These are phyloP conservation scores for Columba livia DNA, from an alignment of 2,113 vertebrate species.

Conservation along the genomic window DNA sequence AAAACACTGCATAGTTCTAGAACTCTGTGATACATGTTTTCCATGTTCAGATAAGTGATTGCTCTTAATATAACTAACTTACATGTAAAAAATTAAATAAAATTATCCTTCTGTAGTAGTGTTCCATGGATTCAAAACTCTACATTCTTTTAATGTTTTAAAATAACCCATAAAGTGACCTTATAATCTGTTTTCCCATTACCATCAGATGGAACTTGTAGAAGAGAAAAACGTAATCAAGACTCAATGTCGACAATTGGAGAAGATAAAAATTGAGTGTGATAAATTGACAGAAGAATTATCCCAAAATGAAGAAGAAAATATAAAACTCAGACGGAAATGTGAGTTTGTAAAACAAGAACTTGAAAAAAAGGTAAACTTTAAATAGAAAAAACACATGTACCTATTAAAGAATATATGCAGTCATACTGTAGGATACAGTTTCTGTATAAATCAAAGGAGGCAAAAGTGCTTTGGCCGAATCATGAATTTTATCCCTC, in stretches of 20 bases:
- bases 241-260: constrained; percentile 81
- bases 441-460: not conserved
- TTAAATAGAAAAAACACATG: not conserved
- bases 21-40: not conserved
- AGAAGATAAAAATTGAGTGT: constrained; percentile 89
- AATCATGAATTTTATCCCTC: not conserved
- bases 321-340: constrained; percentile 79
- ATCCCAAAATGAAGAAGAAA: constrained; percentile 78
- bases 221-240: constrained; percentile 82
- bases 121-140: not conserved
- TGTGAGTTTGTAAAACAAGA: constrained; percentile 84
- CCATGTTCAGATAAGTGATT: not conserved
- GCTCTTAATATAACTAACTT: not conserved
- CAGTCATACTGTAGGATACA: not conserved
- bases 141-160: not conserved
- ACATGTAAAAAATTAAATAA: not conserved
- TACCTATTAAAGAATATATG: not conserved
- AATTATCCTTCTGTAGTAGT: not conserved
- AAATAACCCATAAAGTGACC: not conserved
- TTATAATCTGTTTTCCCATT: not conserved
- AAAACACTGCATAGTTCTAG: not conserved
- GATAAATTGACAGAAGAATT: constrained; percentile 86
- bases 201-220: constrained; percentile 79
- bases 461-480: not conserved
- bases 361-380: constrained; percentile 85